These are phyloP conservation scores for Phaethornis superciliosus DNA, from an alignment of 2,113 vertebrate genomes.

Conservation along the genomic window DNA sequence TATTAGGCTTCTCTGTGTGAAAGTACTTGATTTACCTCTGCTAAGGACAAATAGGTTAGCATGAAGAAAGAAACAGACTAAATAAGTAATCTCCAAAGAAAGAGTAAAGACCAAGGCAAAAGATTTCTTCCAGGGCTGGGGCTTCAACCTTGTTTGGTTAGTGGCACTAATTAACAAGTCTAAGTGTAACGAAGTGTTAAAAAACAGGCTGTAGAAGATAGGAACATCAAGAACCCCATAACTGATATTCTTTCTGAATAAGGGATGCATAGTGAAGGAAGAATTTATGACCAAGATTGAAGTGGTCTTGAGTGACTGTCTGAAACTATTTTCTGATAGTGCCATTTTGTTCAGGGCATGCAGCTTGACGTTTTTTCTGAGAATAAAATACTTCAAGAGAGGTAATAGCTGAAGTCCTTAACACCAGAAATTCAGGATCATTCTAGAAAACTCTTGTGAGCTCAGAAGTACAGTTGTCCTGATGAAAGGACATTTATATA, in stretches of 20 bases:
- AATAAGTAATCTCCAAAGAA: not conserved
- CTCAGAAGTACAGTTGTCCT: not conserved
- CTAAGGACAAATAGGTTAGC: not conserved
- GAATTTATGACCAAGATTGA: not conserved
- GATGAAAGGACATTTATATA: not conserved
- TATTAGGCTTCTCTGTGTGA: not conserved
- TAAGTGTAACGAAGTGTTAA: not conserved
- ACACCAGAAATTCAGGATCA: not conserved
- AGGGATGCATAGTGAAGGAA: not conserved
- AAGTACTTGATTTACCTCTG: not conserved
- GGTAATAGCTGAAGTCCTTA: not conserved
- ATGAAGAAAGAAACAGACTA: not conserved
- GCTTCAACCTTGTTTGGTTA: not conserved
- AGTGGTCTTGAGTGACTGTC: not conserved
- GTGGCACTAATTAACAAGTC: not conserved
- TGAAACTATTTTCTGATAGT: not conserved
- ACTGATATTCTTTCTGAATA: not conserved
- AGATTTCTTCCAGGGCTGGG: not conserved
- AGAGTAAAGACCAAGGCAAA: not conserved
- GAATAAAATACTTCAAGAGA: not conserved
- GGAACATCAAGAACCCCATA: not conserved
- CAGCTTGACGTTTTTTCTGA: not conserved
- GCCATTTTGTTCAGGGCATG: not conserved
- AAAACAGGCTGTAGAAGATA: not conserved
- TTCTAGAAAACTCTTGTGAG: not conserved